These are phyloP conservation scores for Ostrea edulis DNA, from an alignment of 1,140 invertebrate species.

Conservation along the genomic window DNA sequence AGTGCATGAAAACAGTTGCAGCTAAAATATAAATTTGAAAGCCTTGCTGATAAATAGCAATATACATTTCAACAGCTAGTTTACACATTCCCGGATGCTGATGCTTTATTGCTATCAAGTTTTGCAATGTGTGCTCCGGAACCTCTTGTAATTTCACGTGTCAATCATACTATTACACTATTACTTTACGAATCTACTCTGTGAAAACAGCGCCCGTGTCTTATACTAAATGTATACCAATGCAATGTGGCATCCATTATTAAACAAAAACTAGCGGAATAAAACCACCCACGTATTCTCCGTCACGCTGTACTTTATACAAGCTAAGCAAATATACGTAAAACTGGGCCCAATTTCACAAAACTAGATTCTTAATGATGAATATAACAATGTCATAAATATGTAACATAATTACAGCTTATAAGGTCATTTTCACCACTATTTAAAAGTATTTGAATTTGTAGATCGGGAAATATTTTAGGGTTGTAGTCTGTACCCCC, in stretches of 20 bases:
- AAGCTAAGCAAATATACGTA: background rate
- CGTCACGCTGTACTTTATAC: slow-evolving; percentile 5
- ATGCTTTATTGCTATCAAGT: slow-evolving; percentile 19
- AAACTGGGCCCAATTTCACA: background rate
- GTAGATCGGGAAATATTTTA: too few relatives aligned
- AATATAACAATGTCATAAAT: too few relatives aligned
- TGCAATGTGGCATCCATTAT: slow-evolving; percentile 35
- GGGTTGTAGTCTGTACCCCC: too few relatives aligned
- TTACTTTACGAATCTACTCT: background rate
- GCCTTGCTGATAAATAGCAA: slow-evolving; percentile 8
- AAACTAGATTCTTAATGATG: too few relatives aligned
- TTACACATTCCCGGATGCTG: background rate
- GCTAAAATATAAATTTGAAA: slow-evolving; percentile 28
- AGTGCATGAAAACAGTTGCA: slow-evolving; percentile 15
- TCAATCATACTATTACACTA: background rate
- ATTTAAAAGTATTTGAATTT: too few relatives aligned
- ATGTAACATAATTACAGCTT: too few relatives aligned
- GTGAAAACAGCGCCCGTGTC: background rate
- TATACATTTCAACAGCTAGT: slow-evolving; percentile 15
- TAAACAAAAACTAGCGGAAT: background rate
- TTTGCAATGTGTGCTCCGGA: slow-evolving; percentile 26
- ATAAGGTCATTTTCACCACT: too few relatives aligned
- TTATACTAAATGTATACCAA: slow-evolving; percentile 1
- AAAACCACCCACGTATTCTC: slow-evolving; percentile 26
- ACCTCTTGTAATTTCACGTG: slow-evolving; percentile 36